Conservation (phyloP, 2,113 vertebrate genomes). For the Microcebus tavaratra region DNA sequence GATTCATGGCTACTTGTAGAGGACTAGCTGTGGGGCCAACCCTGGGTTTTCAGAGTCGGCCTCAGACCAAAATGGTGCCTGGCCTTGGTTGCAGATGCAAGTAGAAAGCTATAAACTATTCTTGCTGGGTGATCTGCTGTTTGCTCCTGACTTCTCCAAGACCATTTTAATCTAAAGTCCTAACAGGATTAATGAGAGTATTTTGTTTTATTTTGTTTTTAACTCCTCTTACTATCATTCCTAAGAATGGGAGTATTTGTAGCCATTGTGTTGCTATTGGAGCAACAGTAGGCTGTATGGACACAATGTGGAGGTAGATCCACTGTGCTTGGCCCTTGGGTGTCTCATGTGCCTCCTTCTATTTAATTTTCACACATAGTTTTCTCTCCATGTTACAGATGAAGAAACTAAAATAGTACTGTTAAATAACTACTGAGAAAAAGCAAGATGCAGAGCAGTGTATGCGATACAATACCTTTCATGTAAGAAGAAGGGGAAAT, state of each 20-base stretch:
- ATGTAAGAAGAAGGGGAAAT: neutral
- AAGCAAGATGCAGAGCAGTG: neutral
- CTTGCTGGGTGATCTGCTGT: neutral
- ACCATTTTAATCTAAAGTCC: neutral
- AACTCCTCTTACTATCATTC: too few relatives aligned
- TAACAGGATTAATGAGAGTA: neutral
- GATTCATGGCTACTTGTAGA: neutral
- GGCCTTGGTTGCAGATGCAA: neutral
- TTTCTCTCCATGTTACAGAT: neutral
- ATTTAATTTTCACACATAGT: neutral
- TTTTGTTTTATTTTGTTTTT: too few relatives aligned
- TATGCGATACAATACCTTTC: neutral
- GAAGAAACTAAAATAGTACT: neutral
- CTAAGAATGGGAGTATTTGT: neutral
- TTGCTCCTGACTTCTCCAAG: neutral
- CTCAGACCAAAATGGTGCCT: neutral
- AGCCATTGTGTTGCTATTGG: neutral
- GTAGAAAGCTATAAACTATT: neutral
- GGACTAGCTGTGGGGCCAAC: neutral
- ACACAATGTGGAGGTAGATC: neutral
- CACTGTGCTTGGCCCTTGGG: neutral
- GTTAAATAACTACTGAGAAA: neutral
- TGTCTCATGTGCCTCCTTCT: neutral
- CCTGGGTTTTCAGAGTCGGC: neutral
- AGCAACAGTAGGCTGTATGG: neutral